Evolutionary conservation across 1,140 invertebrate genomes (phyloP), one percentile per base, ranked within the genome.

Genomic region (Drosophila serrata): DNA sequence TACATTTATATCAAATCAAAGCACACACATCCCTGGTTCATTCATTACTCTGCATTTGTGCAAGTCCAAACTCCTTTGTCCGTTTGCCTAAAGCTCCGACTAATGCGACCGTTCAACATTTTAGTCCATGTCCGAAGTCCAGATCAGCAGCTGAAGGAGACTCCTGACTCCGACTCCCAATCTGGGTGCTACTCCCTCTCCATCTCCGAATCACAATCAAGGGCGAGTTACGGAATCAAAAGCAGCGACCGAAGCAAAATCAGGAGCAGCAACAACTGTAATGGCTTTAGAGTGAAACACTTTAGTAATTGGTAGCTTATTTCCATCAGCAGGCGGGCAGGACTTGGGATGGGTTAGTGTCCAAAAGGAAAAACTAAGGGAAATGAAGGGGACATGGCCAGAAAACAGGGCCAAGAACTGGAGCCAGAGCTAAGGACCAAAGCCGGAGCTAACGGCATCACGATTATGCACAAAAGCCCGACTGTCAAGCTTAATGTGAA

Each of bases 251-350:
- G 37, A 45, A 55, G 57, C 56, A 29, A 55, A 29, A 74, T 75
- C 42, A 75, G 59, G 12, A 39, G 58, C 58, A 56, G 39, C 40
- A 63, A 42, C 60, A 65, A 63, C 57, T 56, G 65, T 46, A 70
- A 53, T 56, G 75, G 75, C 67, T 79, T 64, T 64, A 70, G 49
- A 81, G 60, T 84, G 70, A 81, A 87, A 90, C 84, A 88, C 84
- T 88, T 88, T 88, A 80, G 84, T 88, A 88, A 88, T 88, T 88
- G 84, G 77, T 88, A 84, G 85, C 85, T 88, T 88, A 88, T 84
- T 74, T 77, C 67, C 81, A 77, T 88, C 69, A 75, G 73, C 58
- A 53, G 58, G 40, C 49, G 29, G 37, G 24, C 46, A n/a, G 27
- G 60, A 22, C 24, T 19, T n/a, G 39, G 29, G 24, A 19, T 37